Percentiles rank a stretch among this genome's conserved stretches.
Conservation (phyloP, 2,888 invertebrate genomes). For the Phengaris alcon region DNA sequence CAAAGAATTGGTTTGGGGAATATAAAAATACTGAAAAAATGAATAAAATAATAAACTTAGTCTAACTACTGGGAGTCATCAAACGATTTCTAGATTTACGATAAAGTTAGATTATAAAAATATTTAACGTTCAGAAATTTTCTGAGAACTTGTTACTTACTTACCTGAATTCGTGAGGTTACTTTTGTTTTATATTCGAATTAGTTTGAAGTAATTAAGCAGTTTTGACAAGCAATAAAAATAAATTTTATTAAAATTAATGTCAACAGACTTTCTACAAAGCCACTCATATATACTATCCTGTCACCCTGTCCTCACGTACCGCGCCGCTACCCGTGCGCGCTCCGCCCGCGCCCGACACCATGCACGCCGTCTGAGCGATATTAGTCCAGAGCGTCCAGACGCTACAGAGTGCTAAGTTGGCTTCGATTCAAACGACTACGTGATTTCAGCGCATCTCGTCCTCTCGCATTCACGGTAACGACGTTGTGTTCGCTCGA, state of each 20-base stretch:
- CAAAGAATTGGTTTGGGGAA: not conserved
- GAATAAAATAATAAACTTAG: not conserved
- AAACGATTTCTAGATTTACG: not conserved
- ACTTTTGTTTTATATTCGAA: not conserved
- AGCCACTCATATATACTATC: too few relatives aligned
- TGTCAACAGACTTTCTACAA: too few relatives aligned
- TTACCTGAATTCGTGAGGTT: not conserved
- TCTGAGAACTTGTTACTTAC: not conserved
- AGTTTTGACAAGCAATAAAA: too few relatives aligned
- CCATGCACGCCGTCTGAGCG: not conserved
- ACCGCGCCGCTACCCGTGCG: not conserved
- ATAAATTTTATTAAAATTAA: too few relatives aligned
- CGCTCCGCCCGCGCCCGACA: not conserved
- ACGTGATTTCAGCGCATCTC: slow-evolving; percentile 7
- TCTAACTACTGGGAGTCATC: not conserved
- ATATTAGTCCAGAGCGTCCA: not conserved
- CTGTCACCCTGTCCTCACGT: too few relatives aligned
- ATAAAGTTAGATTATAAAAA: slow-evolving; percentile 1
- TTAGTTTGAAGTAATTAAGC: too few relatives aligned
- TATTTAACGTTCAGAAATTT: not conserved
- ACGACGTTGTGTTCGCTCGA: not conserved
- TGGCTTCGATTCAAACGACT: slow-evolving; percentile 21
- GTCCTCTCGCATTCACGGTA: not conserved
- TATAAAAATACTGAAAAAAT: not conserved
- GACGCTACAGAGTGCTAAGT: slow-evolving; percentile 3